These are phyloP conservation scores for Hipparchia semele DNA, from an alignment of 2,888 invertebrate genomes.

Conservation along the genomic window DNA sequence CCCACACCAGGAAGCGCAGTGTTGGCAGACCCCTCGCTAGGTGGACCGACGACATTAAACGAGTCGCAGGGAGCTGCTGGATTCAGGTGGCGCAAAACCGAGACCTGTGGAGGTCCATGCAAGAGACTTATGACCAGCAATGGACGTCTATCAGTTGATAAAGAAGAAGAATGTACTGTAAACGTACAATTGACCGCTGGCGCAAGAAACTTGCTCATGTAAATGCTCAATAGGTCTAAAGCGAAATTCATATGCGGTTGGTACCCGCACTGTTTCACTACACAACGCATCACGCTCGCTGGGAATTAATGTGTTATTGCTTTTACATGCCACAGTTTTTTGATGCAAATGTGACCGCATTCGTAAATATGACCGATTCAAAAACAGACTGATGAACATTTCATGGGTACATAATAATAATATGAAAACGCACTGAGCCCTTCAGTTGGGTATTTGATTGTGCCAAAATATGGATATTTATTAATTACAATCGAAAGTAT, in stretches of 20 bases:
- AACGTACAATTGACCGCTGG: background rate
- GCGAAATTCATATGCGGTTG: slow-evolving; percentile 60
- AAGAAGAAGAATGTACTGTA: background rate
- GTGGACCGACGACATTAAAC: too few relatives aligned
- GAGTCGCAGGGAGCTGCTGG: too few relatives aligned
- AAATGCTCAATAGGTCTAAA: slow-evolving; percentile 51
- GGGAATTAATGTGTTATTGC: slow-evolving; percentile 45
- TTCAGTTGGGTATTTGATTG: too few relatives aligned
- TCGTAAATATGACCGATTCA: slow-evolving; percentile 26
- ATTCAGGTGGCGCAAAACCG: too few relatives aligned
- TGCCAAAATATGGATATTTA: too few relatives aligned
- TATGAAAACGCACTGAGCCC: too few relatives aligned
- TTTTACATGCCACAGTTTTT: slow-evolving; percentile 38
- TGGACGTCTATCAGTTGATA: too few relatives aligned
- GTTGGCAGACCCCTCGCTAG: too few relatives aligned
- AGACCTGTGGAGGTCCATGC: too few relatives aligned
- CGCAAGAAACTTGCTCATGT: slow-evolving; percentile 31
- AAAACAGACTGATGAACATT: slow-evolving; percentile 1
- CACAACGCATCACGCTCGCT: slow-evolving; percentile 51
- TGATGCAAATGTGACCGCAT: slow-evolving; percentile 28
- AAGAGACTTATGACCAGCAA: too few relatives aligned
- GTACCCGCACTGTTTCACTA: slow-evolving; percentile 56
- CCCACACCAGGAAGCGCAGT: too few relatives aligned
- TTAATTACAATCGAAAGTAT: too few relatives aligned
- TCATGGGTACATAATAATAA: background rate